Percentiles rank a stretch among this genome's conserved stretches.
Evolutionary conservation across 2,113 vertebrate genomes (phyloP).

Genomic region (Zingel zingel): DNA sequence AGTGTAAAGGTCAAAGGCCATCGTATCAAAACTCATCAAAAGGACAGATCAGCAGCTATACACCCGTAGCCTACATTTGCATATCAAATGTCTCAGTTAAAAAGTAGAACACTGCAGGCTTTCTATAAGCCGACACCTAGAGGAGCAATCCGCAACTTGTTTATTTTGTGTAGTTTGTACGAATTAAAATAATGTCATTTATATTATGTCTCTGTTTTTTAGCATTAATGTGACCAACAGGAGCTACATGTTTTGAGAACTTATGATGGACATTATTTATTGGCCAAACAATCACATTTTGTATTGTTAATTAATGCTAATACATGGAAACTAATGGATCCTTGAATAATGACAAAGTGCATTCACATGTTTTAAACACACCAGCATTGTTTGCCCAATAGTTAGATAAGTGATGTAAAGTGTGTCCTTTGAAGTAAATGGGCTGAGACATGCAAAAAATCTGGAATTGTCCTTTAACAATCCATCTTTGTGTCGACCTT

Average conservation of each 20-base stretch:
- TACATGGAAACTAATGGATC: neutral
- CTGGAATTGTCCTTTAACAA: neutral
- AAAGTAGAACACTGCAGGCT: neutral
- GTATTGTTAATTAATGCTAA: neutral
- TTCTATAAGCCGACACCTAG: neutral
- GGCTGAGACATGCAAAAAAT: neutral
- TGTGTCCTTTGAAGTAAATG: neutral
- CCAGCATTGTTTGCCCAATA: neutral
- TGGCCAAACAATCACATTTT: no score
- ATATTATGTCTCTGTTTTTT: neutral
- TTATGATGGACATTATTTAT: no score
- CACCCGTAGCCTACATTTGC: neutral
- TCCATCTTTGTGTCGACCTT: neutral
- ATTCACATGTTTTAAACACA: neutral
- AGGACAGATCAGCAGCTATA: neutral
- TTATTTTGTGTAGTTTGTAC: neutral
- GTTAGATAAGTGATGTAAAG: neutral
- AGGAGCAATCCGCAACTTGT: neutral
- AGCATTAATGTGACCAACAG: neutral
- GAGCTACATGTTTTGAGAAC: neutral
- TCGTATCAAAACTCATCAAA: neutral
- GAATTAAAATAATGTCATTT: neutral
- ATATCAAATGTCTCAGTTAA: neutral
- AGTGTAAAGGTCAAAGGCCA: slow-evolving; percentile 1
- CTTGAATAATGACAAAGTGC: neutral